These are phyloP conservation scores for Heliconius ismenius DNA, from an alignment of 2,888 invertebrate species.

Conservation along the genomic window DNA sequence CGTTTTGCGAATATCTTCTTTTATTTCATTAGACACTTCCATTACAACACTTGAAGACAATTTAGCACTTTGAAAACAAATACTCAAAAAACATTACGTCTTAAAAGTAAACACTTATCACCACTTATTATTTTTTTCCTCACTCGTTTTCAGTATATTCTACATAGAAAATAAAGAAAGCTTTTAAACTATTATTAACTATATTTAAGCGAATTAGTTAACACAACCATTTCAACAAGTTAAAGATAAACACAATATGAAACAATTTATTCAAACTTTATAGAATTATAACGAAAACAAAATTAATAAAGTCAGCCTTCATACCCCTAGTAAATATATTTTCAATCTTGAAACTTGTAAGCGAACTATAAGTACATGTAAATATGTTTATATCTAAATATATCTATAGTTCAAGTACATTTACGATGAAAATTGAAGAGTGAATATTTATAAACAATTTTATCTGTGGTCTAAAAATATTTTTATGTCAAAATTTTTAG, in stretches of 20 bases:
- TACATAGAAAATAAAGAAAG: slow-evolving; percentile 4
- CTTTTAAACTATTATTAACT: slow-evolving; percentile 5
- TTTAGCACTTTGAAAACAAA: slow-evolving; percentile 3
- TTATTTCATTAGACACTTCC: slow-evolving; percentile 84
- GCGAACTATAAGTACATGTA: slow-evolving; percentile 5
- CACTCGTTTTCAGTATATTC: not conserved
- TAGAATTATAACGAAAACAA: not conserved
- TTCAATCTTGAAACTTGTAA: slow-evolving; percentile 15
- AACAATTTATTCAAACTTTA: slow-evolving; percentile 3
- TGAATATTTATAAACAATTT: not conserved
- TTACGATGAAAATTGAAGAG: not conserved
- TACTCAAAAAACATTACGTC: slow-evolving; percentile 1
- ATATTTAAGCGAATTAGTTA: slow-evolving; percentile 8
- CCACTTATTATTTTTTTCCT: slow-evolving; percentile 9
- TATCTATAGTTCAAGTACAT: slow-evolving; percentile 3
- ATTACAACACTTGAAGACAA: slow-evolving; percentile 52
- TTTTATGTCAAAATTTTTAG: not conserved
- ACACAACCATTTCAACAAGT: not conserved
- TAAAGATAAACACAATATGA: not conserved
- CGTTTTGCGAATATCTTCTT: slow-evolving; percentile 83
- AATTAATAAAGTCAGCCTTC: not conserved
- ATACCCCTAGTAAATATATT: not conserved
- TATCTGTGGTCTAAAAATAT: slow-evolving; percentile 9
- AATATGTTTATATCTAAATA: not conserved
- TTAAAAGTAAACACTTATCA: slow-evolving; percentile 3